Conservation (phyloP, 2,888 invertebrate genomes). For the Vesta saturnalis region DNA sequence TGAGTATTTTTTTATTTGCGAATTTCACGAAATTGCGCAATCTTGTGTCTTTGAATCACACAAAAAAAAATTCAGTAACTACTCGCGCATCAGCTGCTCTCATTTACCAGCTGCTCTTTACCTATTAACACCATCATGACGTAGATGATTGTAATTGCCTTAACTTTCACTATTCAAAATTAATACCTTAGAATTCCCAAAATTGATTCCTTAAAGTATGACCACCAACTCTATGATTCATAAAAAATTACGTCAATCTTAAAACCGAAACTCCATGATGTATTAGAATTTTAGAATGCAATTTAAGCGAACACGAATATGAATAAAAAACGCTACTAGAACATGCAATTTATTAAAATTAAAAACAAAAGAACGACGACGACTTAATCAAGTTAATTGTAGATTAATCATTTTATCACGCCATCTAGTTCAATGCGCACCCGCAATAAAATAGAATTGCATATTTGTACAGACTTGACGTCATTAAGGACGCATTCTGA, state of each 20-base stretch:
- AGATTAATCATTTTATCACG: background rate
- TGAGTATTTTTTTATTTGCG: background rate
- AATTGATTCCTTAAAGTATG: too few relatives aligned
- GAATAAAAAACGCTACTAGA: too few relatives aligned
- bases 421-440: background rate
- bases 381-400: background rate
- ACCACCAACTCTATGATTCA: too few relatives aligned
- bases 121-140: background rate
- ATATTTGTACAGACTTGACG: background rate
- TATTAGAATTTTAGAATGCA: too few relatives aligned
- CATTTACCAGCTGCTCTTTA: too few relatives aligned
- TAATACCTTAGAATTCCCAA: too few relatives aligned
- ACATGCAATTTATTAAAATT: too few relatives aligned
- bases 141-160: background rate
- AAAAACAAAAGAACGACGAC: too few relatives aligned
- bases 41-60: too few relatives aligned
- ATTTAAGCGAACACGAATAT: too few relatives aligned
- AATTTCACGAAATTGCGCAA: background rate
- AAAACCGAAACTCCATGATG: too few relatives aligned
- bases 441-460: background rate
- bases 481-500: background rate
- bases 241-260: too few relatives aligned
- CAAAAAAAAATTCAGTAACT: background rate
- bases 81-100: constrained; percentile 4
- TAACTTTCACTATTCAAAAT: background rate